These are phyloP conservation scores for Cynoglossus semilaevis DNA, from an alignment of 2,113 vertebrate species.

Conservation along the genomic window DNA sequence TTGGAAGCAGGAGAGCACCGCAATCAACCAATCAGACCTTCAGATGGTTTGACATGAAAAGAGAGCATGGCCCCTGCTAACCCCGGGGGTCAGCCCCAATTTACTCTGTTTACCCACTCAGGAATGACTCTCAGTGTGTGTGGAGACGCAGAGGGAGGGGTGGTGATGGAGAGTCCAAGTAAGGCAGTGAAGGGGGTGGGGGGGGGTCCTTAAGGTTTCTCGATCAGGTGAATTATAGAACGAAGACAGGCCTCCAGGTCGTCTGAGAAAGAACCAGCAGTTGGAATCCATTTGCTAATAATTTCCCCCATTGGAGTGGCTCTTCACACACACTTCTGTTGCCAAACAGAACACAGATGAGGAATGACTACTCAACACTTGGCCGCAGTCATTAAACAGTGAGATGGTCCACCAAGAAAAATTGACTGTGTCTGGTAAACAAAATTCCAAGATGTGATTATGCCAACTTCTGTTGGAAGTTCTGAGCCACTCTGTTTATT, in stretches of 20 bases:
- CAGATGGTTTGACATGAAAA: constrained; percentile 86
- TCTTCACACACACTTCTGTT: constrained; percentile 41
- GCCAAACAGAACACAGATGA: constrained; percentile 32
- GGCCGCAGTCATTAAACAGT: constrained; percentile 32
- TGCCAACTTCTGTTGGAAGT: constrained; percentile 18
- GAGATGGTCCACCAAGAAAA: constrained; percentile 40
- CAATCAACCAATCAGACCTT: constrained; percentile 85
- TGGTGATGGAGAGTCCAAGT: constrained; percentile 51
- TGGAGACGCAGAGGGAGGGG: constrained; percentile 36
- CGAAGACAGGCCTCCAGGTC: constrained; percentile 57
- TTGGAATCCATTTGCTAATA: constrained; percentile 75
- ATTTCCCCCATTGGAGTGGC: constrained; percentile 70
- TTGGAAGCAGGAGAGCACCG: constrained; percentile 84
- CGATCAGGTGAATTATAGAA: constrained; percentile 63
- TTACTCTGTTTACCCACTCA: constrained; percentile 79
- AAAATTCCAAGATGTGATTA: constrained; percentile 29
- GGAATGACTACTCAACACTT: constrained; percentile 54
- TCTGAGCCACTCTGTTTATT: constrained; percentile 21
- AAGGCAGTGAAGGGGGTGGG: constrained; percentile 25
- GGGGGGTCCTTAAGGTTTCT: constrained; percentile 30
- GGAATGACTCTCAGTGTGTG: constrained; percentile 67
- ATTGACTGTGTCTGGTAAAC: constrained; percentile 20
- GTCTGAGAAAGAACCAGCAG: constrained; percentile 71
- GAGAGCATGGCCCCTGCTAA: constrained; percentile 68
- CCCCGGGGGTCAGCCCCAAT: constrained; percentile 75